Conservation (phyloP, 2,113 vertebrate species). For the Alexandromys fortis region DNA sequence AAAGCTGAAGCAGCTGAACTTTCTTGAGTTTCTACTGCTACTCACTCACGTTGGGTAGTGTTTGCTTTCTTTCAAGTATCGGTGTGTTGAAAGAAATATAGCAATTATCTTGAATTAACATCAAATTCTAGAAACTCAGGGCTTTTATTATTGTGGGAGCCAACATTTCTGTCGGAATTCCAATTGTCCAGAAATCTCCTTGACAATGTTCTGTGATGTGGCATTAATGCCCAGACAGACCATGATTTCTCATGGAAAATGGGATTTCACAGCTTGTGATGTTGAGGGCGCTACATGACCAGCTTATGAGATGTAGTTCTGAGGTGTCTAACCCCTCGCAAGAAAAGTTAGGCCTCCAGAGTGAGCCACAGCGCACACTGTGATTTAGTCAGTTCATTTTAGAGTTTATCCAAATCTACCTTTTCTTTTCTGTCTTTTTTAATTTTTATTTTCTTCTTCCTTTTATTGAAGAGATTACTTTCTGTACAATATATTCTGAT, state of each 20-base stretch:
- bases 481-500: not conserved
- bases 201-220: constrained; percentile 25
- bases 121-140: constrained; percentile 11
- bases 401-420: not conserved
- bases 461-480: not conserved
- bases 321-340: not conserved
- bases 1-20: constrained; percentile 7
- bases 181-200: constrained; percentile 49
- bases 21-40: not conserved
- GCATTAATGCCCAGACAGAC: not conserved
- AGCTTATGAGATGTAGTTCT: constrained; percentile 7
- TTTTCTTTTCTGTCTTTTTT: not conserved
- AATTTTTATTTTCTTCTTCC: not conserved
- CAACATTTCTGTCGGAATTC: constrained; percentile 10
- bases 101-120: constrained; percentile 38
- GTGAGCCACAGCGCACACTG: constrained; percentile 4
- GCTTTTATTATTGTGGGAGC: constrained; percentile 11
- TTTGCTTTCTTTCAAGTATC: constrained; percentile 60
- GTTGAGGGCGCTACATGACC: not conserved
- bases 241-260: constrained; percentile 19
- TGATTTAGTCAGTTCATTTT: constrained; percentile 20
- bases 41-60: not conserved
- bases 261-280: not conserved
- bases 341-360: constrained; percentile 22
- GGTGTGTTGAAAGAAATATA: constrained; percentile 17